Evolutionary conservation across 2,113 vertebrate genomes (phyloP).

Genomic region (Myotis yumanensis): DNA sequence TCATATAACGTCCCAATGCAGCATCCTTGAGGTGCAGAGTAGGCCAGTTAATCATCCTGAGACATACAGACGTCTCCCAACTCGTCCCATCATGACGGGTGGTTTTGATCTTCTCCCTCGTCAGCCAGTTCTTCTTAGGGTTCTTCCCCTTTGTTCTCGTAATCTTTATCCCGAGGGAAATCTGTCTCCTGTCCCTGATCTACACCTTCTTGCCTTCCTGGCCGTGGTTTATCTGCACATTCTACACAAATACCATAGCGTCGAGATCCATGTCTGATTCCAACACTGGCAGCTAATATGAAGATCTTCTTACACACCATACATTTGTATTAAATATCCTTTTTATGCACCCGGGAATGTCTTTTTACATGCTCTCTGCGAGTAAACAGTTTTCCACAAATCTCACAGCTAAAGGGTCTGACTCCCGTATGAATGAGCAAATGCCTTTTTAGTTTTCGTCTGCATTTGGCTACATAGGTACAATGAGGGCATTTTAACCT

Average conservation of each 20-base stretch:
- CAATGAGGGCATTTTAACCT: constrained; percentile 99
- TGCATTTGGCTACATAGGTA: constrained; percentile 99
- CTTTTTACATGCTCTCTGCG: no score
- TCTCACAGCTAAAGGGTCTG: constrained; percentile 99
- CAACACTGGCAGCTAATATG: constrained; percentile 98
- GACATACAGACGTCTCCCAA: constrained; percentile 90
- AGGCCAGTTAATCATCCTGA: constrained; percentile 91
- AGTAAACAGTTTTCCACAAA: constrained; percentile 99
- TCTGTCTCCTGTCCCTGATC: no score
- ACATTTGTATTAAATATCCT: constrained; percentile 99
- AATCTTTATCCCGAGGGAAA: constrained; percentile 91
- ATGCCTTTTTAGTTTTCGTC: constrained; percentile 99
- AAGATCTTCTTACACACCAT: constrained; percentile 99
- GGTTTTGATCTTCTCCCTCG: constrained; percentile 93
- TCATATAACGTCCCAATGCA: constrained; percentile 89
- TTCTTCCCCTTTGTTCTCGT: constrained; percentile 91
- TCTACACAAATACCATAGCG: constrained; percentile 98
- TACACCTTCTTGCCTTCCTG: no score
- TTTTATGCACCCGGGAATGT: constrained; percentile 88
- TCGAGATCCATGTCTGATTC: constrained; percentile 97
- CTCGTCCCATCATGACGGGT: constrained; percentile 93
- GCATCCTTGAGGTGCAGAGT: constrained; percentile 92
- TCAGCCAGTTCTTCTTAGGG: constrained; percentile 91
- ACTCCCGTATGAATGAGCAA: constrained; percentile 99
- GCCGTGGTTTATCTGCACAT: constrained; percentile 96